These are phyloP conservation scores for Dunckerocampus dactyliophorus DNA, from an alignment of 2,113 vertebrate genomes.

Conservation along the genomic window DNA sequence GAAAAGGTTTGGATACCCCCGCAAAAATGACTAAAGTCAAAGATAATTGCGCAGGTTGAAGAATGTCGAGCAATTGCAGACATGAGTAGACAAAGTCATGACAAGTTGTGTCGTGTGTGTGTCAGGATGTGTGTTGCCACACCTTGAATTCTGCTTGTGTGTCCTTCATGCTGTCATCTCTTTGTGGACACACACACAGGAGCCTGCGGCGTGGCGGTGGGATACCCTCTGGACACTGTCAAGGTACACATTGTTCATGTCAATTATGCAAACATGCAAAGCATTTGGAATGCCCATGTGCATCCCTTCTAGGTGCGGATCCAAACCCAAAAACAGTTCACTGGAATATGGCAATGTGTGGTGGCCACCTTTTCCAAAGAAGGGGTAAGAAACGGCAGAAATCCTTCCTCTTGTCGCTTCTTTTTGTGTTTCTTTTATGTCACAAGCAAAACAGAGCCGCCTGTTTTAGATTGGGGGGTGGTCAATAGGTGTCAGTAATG, in stretches of 20 bases:
- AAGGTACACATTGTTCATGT: constrained; percentile 39
- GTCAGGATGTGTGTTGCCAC: neutral
- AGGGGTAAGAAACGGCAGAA: constrained; percentile 42
- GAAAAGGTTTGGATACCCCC: too few species aligned
- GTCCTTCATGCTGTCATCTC: constrained; percentile 17
- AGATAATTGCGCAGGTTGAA: too few species aligned
- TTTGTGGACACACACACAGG: constrained; percentile 42
- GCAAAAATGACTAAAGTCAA: too few species aligned
- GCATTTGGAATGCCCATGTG: neutral
- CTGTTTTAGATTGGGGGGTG: too few species aligned
- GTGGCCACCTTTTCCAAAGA: constrained; percentile 56
- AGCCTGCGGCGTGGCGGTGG: constrained; percentile 61
- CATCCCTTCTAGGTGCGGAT: constrained; percentile 52
- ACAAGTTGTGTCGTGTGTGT: too few species aligned
- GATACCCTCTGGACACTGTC: constrained; percentile 66
- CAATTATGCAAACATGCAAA: neutral
- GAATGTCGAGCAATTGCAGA: too few species aligned
- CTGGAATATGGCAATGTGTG: constrained; percentile 58
- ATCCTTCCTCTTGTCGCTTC: too few species aligned
- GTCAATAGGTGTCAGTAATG: too few species aligned
- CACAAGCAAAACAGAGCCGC: too few species aligned
- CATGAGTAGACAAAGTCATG: too few species aligned
- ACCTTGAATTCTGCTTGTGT: neutral
- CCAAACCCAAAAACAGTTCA: constrained; percentile 68
- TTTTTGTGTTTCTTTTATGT: too few species aligned